Percentiles rank a stretch among this genome's conserved stretches.
Evolutionary conservation across 2,888 invertebrate species (phyloP).

Genomic region (Eristalis arbustorum): DNA sequence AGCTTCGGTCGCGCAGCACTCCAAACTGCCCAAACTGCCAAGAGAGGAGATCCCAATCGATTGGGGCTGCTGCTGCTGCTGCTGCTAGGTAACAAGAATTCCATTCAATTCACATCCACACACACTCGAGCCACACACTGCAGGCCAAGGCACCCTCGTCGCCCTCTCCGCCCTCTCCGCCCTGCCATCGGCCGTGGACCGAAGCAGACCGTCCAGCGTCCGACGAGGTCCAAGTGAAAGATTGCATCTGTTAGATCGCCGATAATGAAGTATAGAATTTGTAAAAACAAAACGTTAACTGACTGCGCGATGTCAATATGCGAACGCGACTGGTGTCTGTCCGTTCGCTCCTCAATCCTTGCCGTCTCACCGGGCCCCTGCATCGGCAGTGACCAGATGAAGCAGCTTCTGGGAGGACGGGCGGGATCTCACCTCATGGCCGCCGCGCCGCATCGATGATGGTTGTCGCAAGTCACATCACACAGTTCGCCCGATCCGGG

Average conservation of each 20-base stretch:
- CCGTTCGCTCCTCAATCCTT: slow-evolving; percentile 1
- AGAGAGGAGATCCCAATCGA: slow-evolving; percentile 58
- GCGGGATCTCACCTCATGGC: slow-evolving; percentile 4
- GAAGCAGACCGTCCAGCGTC: slow-evolving; percentile 21
- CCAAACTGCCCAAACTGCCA: slow-evolving; percentile 15
- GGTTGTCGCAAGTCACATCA: slow-evolving; percentile 62
- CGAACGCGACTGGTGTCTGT: slow-evolving; percentile 63
- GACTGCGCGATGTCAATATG: slow-evolving; percentile 72
- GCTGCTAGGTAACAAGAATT: slow-evolving; percentile 68
- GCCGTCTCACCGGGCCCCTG: neutral
- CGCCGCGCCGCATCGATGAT: slow-evolving; percentile 40
- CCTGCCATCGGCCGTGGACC: neutral
- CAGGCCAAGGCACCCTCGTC: slow-evolving; percentile 1
- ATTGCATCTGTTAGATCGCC: slow-evolving; percentile 68
- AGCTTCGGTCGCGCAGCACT: slow-evolving; percentile 29
- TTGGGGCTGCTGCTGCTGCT: slow-evolving; percentile 3
- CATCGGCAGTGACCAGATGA: too few species aligned
- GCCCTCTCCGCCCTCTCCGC: neutral
- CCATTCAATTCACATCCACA: slow-evolving; percentile 58
- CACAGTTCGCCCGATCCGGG: neutral
- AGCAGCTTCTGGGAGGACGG: neutral
- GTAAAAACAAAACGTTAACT: slow-evolving; percentile 73
- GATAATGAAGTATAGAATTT: slow-evolving; percentile 72
- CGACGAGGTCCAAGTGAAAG: slow-evolving; percentile 65
- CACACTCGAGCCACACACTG: slow-evolving; percentile 2